A percentile compares a stretch with the other conserved stretches of the same genome.
Evolutionary conservation across 2,888 invertebrate genomes (phyloP).

Genomic region (Chesias legatella): DNA sequence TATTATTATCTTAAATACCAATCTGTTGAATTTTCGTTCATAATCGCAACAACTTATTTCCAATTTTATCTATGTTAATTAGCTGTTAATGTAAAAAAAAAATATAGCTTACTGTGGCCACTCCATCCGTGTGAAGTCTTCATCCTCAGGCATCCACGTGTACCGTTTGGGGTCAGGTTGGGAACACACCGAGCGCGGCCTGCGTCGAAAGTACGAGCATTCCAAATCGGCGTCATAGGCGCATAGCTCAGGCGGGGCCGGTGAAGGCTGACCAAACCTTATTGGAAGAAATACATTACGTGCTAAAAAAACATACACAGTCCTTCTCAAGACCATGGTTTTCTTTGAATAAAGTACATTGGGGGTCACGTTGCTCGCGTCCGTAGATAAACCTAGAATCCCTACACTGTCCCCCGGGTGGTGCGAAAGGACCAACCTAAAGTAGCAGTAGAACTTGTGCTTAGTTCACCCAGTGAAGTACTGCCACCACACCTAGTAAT

Average conservation of each 20-base stretch:
- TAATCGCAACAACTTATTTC: no score
- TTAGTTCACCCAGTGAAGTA: no score
- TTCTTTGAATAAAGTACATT: not conserved
- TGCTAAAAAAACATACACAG: constrained; percentile 23
- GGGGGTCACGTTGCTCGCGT: no score
- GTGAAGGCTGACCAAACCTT: constrained; percentile 81
- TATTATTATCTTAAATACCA: no score
- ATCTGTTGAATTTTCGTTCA: no score
- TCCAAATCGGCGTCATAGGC: constrained; percentile 87
- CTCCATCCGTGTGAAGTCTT: constrained; percentile 86
- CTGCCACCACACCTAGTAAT: no score
- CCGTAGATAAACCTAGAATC: not conserved
- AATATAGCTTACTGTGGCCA: constrained; percentile 78
- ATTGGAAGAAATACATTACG: constrained; percentile 14
- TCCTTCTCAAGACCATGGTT: constrained; percentile 19
- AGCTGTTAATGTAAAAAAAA: no score
- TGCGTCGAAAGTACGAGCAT: constrained; percentile 89
- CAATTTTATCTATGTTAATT: no score
- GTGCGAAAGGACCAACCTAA: no score
- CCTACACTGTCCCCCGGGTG: not conserved
- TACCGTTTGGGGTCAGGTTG: constrained; percentile 87
- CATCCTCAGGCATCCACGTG: constrained; percentile 89
- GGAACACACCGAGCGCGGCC: constrained; percentile 87
- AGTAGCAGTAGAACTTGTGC: no score
- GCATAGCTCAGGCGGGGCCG: constrained; percentile 81